Evolutionary conservation across 2,888 invertebrate genomes (phyloP), one percentile per base, ranked within the genome.

Genomic region (Drosophila seclusa): DNA sequence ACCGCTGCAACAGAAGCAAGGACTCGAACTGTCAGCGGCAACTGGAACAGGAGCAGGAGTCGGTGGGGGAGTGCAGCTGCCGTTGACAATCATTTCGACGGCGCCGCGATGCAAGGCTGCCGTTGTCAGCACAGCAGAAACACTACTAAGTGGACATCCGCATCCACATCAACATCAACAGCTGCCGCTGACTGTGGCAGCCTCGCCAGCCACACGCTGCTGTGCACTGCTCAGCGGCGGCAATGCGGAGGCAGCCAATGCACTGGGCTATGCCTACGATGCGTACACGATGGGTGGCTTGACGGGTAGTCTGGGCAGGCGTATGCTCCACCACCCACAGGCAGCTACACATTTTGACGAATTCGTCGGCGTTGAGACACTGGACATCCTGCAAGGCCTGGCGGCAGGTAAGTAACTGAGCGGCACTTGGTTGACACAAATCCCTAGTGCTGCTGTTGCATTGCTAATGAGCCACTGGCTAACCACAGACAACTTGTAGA

Each of bases 351-450:
- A 88, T 42, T 89, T 78, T 49, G 77, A 82, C 32, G 93, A 93
- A 64, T 92, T 91, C 64, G 91, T 93, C 34, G 93, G 93, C 54
- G 92, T 93, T 11, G 92, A 92, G 73, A 91, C 92, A 34, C 88
- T 93, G 70, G 93, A 93, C 72, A 93, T 93, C 69, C 80, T 93
- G 40, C 93, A 93, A 71, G 93, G 93, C 64, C 91, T 93, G 73
- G 90, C 92, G 67, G 89, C 92, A 89, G 93, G 93, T 93, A 78
- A 88, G 85, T 63, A 48, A 29, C 24, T 45, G 21, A n/a, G 4
- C 45, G 7, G 10, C 10, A 24, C 45, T 45, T 45, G 45, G 45
- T 45, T 45, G 45, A 45, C 13, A 3, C 4, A 45, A 16, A 16
- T 24, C 8, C 24, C 45, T 8, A 8, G 45, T 24, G 60, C n/a